Evolutionary conservation across 2,113 vertebrate genomes (phyloP), one percentile per base, ranked within the genome.

Genomic region (Vulpes vulpes): DNA sequence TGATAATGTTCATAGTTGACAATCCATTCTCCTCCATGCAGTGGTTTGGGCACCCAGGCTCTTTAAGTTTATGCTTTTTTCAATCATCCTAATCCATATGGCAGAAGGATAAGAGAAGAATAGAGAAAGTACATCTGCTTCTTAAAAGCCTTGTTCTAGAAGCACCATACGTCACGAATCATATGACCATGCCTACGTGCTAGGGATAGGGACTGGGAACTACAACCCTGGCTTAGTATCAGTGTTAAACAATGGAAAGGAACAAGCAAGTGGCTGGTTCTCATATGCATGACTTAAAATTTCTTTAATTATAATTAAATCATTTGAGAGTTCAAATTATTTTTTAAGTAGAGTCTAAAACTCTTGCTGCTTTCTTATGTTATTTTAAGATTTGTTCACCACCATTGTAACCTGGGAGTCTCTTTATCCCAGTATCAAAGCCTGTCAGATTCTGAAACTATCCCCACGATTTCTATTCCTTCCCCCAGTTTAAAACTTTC

Each of bases 281-380:
- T 69, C 38, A 82, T 5, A 71, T 17, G 55, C 1, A 0, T 8
- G 7, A 8, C 17, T 85, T 84, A 27, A 74, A 35, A 43, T 65
- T 11, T 32, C 10, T 81, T 69, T 94, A 49, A 25, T 60, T 94
- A 1, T 57, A 83, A 86, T 84, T n/a, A 74, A 86, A 27, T 69
- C 76, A 71, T 23, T 85, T 74, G 35, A 65, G 20, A 57, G 14
- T 35, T 82, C 53, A 19, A 89, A 27, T 53, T 49, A 11, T 35
- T 32, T 88, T 87, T 71, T 74, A 43, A 60, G 19, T 73, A 82
- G 30, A 62, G 8, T 71, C 74, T 81, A 25, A 89, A 94, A 97
- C 86, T 60, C 67, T 11, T 64, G 22, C 8, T 55, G 4, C 11
- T 91, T 84, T 25, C 49, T 74, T 79, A 9, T 2, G 17, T 73